Percentiles rank a stretch among this genome's conserved stretches.
Evolutionary conservation across 2,888 invertebrate species (phyloP).

Genomic region (Gastrophysa polygoni): DNA sequence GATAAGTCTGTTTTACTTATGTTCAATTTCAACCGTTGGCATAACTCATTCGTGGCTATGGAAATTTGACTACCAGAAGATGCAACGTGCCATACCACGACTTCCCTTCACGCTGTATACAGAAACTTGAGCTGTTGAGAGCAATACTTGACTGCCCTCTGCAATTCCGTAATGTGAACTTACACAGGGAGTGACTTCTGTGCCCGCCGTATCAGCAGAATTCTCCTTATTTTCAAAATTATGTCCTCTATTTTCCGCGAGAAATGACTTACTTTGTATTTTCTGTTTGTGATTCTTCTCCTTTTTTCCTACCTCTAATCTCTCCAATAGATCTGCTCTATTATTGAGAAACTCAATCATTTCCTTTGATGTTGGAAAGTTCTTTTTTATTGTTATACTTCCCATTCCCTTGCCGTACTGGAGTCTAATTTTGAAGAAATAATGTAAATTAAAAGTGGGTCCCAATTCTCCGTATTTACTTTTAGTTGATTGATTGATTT

Average conservation of each 20-base stretch:
- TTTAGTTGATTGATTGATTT: background rate
- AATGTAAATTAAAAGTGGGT: slow-evolving; percentile 24
- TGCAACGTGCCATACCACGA: background rate
- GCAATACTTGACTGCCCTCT: background rate
- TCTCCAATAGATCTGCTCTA: slow-evolving; percentile 23
- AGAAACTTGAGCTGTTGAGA: background rate
- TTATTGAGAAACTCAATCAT: slow-evolving; percentile 21
- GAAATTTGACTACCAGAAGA: background rate
- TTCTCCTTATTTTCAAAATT: background rate
- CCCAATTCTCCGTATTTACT: slow-evolving; percentile 15
- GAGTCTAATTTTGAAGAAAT: slow-evolving; percentile 24
- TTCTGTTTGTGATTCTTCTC: background rate
- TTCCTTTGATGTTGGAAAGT: slow-evolving; percentile 13
- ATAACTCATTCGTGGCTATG: background rate
- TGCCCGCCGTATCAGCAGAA: background rate
- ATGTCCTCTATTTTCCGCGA: background rate
- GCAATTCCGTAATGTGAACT: background rate
- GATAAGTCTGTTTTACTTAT: background rate
- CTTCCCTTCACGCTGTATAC: background rate
- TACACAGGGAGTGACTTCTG: background rate
- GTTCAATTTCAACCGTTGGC: background rate
- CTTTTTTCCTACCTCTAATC: slow-evolving; percentile 14
- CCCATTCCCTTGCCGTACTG: slow-evolving; percentile 21
- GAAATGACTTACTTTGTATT: background rate
- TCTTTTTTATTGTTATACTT: slow-evolving; percentile 15